Evolutionary conservation across 1,140 invertebrate genomes (phyloP).

Genomic region (Diabrotica virgifera): DNA sequence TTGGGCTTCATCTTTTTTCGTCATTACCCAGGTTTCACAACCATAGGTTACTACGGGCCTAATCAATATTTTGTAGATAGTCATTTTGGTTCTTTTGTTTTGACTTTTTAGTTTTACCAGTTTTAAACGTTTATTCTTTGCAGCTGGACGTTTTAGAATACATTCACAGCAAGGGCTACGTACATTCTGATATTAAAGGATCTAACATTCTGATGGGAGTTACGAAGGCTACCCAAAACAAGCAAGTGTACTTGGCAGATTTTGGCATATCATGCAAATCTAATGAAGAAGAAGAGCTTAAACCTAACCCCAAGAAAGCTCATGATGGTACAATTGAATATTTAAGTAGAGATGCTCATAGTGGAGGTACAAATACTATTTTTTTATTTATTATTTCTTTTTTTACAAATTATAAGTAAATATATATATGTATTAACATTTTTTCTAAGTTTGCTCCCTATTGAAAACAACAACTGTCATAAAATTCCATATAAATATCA

Average conservation of each 20-base stretch:
- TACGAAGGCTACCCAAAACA: conserved; percentile 48
- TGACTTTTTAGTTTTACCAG: conserved; percentile 50
- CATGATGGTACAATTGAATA: conserved; percentile 97
- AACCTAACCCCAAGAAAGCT: conserved; percentile 83
- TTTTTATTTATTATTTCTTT: no score
- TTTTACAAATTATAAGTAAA: no score
- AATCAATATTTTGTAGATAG: no score
- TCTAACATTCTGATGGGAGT: conserved; percentile 74
- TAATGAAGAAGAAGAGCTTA: conserved; percentile 69
- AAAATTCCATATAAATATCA: no score
- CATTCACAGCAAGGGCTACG: conserved; percentile 80
- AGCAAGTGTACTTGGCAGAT: conserved; percentile 88
- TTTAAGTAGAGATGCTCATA: conserved; percentile 90
- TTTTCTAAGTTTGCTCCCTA: no score
- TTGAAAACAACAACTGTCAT: no score
- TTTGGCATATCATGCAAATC: conserved; percentile 86
- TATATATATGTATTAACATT: no score
- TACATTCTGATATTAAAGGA: conserved; percentile 92
- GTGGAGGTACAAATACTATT: conserved; percentile 54
- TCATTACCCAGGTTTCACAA: no score
- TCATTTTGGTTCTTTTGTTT: no score
- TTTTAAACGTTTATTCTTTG: conserved; percentile 44
- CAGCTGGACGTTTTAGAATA: conserved; percentile 84
- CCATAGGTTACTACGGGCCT: no score
- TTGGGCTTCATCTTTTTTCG: no score